phyloP scores from a whole-genome alignment of 2,797 vertebrate genomes.

The Adelosebastes latens region DNA sequence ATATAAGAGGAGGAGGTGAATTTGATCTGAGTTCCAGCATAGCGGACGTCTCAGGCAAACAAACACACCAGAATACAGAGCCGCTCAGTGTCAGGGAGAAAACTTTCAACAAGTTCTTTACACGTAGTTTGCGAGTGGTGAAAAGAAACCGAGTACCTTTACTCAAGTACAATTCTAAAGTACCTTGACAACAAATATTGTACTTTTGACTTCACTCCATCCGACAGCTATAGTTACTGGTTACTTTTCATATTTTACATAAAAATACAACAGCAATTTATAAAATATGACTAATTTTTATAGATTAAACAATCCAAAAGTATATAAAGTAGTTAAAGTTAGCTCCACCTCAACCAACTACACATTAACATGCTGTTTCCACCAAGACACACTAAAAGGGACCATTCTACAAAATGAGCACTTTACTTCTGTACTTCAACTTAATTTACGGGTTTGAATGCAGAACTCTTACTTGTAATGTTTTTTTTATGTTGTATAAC shows the following conservation, averaged over 20 bases:
- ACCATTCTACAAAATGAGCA: neutral
- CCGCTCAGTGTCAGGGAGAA: neutral
- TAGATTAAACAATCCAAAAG: neutral
- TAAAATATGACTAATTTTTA: neutral
- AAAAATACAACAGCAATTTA: neutral
- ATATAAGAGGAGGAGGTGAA: neutral
- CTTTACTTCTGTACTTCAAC: neutral
- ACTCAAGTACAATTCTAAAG: neutral
- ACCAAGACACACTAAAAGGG: neutral
- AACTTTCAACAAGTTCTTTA: neutral
- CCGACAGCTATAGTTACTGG: neutral
- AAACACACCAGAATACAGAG: neutral
- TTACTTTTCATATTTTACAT: neutral
- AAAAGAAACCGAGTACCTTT: neutral
- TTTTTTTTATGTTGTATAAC: neutral
- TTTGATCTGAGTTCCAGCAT: conserved; percentile 1
- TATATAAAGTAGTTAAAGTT: neutral
- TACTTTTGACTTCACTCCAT: neutral
- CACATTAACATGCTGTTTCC: neutral
- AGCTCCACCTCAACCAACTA: neutral
- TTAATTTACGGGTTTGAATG: neutral
- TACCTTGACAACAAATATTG: neutral
- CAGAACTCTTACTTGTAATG: neutral
- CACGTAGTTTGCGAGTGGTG: neutral
- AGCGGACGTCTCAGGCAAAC: conserved; percentile 17